Base-by-base conservation (phyloP, 2,113 vertebrate species). In the Peromyscus maniculatus region DNA sequence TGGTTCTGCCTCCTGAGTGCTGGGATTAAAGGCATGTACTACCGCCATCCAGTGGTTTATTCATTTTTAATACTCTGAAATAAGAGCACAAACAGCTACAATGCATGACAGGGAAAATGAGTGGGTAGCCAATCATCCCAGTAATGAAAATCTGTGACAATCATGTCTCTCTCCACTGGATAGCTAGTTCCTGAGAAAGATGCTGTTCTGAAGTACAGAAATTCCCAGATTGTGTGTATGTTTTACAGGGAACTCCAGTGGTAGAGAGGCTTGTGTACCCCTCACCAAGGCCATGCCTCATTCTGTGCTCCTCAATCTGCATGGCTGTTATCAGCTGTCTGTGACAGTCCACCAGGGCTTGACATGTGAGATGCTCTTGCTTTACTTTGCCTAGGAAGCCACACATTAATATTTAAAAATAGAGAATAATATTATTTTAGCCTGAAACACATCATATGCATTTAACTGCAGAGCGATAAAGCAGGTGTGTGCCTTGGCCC, bases 131-230 rank as follows among this genome's bases (percentile, higher is more conserved):
- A 94, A 97, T 92, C 94, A 98, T 96, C 95, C 64, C 88, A 74
- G 95, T 94, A 98, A 98, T 93, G 97, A 97, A 97, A 98, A 97
- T 89, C 89, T 16, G 9, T 26, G 77, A 75, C 66, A 87, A 97
- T 21, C 93, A 93, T 88, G 83, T 86, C 95, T 43, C 36, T 64
- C 46, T 4, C 89, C 39, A 90, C 71, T 55, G 5, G n/a, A 0
- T 71, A 69, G 52, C 52, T 91, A 46, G 80, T 96, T 93, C 91
- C 97, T 91, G 83, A n/a, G 91, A 97, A 49, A 75, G 57, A 84
- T 87, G 52, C 64, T 84, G 57, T 89, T 86, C 39, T 87, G 57
- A 96, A 91, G 64, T 59, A 87, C 91, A 94, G 87, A 94, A 52
- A n/a, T 55, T 31, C 0, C 0, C 3, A 59, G 24, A 31, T 89